Evolutionary conservation across 2,113 vertebrate genomes (phyloP).

Genomic region (Varanus komodoensis): DNA sequence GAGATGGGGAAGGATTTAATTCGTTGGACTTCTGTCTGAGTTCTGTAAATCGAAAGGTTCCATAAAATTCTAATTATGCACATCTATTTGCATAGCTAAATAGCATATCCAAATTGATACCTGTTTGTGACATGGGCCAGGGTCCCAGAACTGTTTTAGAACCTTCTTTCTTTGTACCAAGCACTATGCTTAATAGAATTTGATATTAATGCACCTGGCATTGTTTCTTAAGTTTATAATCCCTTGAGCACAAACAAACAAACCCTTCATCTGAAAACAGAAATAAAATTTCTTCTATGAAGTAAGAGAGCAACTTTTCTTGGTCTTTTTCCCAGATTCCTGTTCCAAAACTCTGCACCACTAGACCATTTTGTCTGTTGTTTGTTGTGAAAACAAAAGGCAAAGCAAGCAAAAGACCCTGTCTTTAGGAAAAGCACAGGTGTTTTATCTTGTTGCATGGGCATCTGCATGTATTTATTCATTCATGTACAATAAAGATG

Average conservation of each 20-base stretch:
- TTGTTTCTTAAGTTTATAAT: not conserved
- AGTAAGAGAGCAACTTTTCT: not conserved
- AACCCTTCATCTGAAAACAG: not conserved
- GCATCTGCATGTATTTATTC: not conserved
- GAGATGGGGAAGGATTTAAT: too few species aligned
- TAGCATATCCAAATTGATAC: too few species aligned
- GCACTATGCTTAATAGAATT: not conserved
- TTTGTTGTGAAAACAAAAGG: constrained; percentile 1
- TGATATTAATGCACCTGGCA: not conserved
- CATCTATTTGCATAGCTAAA: too few species aligned
- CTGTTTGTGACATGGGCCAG: too few species aligned
- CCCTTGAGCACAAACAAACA: not conserved
- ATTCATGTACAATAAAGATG: not conserved
- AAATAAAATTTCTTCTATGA: not conserved
- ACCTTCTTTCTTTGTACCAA: too few species aligned
- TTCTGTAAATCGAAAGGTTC: too few species aligned
- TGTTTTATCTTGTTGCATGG: not conserved
- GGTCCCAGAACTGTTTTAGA: too few species aligned
- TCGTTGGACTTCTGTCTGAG: too few species aligned
- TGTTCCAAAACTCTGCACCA: not conserved
- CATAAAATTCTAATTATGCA: too few species aligned
- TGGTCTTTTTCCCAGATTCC: not conserved
- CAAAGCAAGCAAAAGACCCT: not conserved
- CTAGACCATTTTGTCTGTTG: not conserved
- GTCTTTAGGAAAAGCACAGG: constrained; percentile 11